phyloP scores from a whole-genome alignment of 2,888 invertebrate genomes.

The Patella pellucida region DNA sequence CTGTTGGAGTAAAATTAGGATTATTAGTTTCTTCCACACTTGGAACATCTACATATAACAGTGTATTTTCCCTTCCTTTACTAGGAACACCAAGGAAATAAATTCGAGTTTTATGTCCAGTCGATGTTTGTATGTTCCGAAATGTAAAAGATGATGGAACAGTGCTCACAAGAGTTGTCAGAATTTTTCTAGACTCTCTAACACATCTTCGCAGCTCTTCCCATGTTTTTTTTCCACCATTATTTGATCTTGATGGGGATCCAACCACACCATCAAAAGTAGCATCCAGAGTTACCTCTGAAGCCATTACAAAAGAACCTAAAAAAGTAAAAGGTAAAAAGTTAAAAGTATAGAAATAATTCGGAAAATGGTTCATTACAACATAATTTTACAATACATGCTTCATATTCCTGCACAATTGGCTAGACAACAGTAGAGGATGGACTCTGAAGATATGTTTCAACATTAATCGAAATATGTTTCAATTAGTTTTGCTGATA shows the following conservation, averaged over 20 bases:
- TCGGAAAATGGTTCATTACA: no score
- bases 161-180: constrained; percentile 61
- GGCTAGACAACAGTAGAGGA: no score
- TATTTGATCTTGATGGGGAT: constrained; percentile 40
- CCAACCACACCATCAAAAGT: constrained; percentile 36
- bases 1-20: not conserved
- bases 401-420: no score
- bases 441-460: no score
- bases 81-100: constrained; percentile 91
- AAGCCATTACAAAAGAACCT: constrained; percentile 40
- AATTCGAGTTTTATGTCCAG: constrained; percentile 77
- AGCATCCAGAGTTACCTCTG: constrained; percentile 48
- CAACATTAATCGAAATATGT: no score
- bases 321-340: no score
- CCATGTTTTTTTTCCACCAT: constrained; percentile 61
- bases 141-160: constrained; percentile 67
- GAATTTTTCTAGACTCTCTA: constrained; percentile 63
- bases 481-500: no score
- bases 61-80: constrained; percentile 90
- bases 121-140: constrained; percentile 51
- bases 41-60: constrained; percentile 85
- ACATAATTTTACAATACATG: no score
- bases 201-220: constrained; percentile 64
- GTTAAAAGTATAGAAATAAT: no score
- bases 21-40: constrained; percentile 23